A percentile compares a stretch with the other conserved stretches of the same genome.
phyloP scores from a whole-genome alignment of 2,888 invertebrate genomes.

The Melinopterus prodromus region DNA sequence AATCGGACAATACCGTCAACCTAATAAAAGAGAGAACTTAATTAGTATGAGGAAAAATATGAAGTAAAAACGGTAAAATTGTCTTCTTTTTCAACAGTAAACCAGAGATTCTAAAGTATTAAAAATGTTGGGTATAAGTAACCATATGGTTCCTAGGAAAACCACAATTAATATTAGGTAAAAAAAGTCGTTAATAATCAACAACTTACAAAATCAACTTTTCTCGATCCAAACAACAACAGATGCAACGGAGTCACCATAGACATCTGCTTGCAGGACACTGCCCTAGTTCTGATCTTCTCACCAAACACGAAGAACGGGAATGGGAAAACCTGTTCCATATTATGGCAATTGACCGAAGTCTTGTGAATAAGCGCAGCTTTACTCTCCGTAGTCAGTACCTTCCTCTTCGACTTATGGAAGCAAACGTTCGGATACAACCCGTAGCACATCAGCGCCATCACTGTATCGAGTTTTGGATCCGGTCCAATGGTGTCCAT shows the following conservation, averaged over 20 bases:
- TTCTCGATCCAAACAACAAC: constrained; percentile 90
- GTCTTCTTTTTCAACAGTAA: too few relatives aligned
- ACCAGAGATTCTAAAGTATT: too few relatives aligned
- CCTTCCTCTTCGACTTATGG: constrained; percentile 95
- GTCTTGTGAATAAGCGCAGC: constrained; percentile 96
- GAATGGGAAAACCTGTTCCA: constrained; percentile 85
- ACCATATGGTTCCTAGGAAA: too few relatives aligned
- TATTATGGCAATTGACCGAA: constrained; percentile 91
- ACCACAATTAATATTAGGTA: too few relatives aligned
- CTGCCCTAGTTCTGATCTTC: constrained; percentile 95
- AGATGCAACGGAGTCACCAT: constrained; percentile 96
- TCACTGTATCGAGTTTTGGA: constrained; percentile 80
- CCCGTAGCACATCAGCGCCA: constrained; percentile 88
- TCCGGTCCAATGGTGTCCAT: constrained; percentile 83
- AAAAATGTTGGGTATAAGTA: too few relatives aligned
- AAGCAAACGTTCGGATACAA: constrained; percentile 97
- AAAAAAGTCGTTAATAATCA: background rate
- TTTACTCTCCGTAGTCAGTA: constrained; percentile 92
- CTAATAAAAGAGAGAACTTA: constrained; percentile 52
- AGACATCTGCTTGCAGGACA: constrained; percentile 93
- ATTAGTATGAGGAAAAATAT: too few relatives aligned
- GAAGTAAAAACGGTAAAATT: too few relatives aligned
- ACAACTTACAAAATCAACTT: constrained; percentile 75
- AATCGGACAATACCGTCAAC: constrained; percentile 79
- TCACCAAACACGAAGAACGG: constrained; percentile 98